Conservation (phyloP, 2,888 invertebrate genomes). For the Apeira syringaria region DNA sequence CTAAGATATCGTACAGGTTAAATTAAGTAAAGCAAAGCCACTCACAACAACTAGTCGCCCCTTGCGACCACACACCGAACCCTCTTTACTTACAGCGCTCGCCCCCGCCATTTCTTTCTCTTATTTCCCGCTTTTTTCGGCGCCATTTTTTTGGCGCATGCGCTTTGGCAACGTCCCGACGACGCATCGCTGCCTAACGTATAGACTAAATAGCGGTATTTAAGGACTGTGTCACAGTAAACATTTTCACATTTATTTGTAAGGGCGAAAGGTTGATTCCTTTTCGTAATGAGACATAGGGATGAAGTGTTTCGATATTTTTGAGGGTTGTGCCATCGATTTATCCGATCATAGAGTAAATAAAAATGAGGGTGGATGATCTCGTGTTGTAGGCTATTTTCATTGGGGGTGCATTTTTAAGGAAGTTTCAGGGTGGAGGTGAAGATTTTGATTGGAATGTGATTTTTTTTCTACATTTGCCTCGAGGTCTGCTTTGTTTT, state of each 20-base stretch:
- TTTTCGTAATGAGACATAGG: constrained; percentile 5
- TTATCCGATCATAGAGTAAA: constrained; percentile 64
- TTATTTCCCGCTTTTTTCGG: constrained; percentile 75
- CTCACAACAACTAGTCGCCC: constrained; percentile 16
- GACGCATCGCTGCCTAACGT: constrained; percentile 11
- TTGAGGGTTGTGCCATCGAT: constrained; percentile 55
- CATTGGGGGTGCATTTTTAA: constrained; percentile 33
- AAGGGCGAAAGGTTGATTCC: not conserved
- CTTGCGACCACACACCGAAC: constrained; percentile 46
- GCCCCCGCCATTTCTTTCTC: constrained; percentile 72
- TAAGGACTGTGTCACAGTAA: constrained; percentile 11
- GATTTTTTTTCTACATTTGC: constrained; percentile 16
- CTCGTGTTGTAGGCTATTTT: constrained; percentile 31
- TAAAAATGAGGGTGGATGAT: constrained; percentile 52
- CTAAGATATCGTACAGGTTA: too few species aligned
- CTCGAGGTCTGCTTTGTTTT: constrained; percentile 9
- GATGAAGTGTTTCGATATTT: not conserved
- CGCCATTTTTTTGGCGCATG: constrained; percentile 78
- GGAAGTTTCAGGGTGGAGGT: constrained; percentile 17
- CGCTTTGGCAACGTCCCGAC: constrained; percentile 45
- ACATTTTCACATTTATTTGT: not conserved
- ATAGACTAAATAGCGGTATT: not conserved
- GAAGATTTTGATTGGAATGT: constrained; percentile 19
- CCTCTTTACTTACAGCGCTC: constrained; percentile 51
- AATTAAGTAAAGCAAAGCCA: constrained; percentile 36